Evolutionary conservation across 2,113 vertebrate genomes (phyloP).

Genomic region (Paraplagusia blochii): DNA sequence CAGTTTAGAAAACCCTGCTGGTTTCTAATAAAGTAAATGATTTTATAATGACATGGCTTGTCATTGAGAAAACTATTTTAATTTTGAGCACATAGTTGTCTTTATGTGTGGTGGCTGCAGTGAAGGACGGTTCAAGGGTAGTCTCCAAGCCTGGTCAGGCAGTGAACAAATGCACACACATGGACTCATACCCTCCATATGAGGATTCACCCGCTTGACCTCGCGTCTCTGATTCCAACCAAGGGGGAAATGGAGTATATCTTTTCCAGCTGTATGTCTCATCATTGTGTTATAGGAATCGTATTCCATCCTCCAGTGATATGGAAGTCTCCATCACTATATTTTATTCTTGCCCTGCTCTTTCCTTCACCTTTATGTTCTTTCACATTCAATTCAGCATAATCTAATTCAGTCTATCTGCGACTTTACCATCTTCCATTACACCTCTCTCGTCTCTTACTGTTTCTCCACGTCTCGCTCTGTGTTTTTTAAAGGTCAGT

Average conservation of each 20-base stretch:
- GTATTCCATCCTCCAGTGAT: slow-evolving; percentile 42
- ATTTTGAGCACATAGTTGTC: slow-evolving; percentile 45
- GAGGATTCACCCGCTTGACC: slow-evolving; percentile 62
- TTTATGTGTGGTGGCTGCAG: slow-evolving; percentile 40
- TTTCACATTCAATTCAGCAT: slow-evolving; percentile 48
- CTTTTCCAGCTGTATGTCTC: slow-evolving; percentile 42
- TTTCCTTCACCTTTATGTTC: slow-evolving; percentile 27
- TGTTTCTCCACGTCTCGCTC: slow-evolving; percentile 32
- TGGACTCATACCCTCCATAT: slow-evolving; percentile 27
- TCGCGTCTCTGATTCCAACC: slow-evolving; percentile 47
- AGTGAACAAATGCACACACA: slow-evolving; percentile 29
- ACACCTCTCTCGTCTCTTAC: slow-evolving; percentile 41
- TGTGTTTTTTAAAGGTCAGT: slow-evolving; percentile 63
- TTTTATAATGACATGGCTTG: slow-evolving; percentile 17
- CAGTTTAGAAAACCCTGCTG: slow-evolving; percentile 1
- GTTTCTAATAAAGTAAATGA: slow-evolving; percentile 10
- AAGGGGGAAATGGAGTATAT: slow-evolving; percentile 56
- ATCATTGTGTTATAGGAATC: slow-evolving; percentile 54
- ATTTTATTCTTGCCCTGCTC: slow-evolving; percentile 26
- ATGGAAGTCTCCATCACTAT: slow-evolving; percentile 52
- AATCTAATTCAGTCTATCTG: slow-evolving; percentile 55
- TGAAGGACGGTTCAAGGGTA: slow-evolving; percentile 71
- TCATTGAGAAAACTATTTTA: slow-evolving; percentile 27
- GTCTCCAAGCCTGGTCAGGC: slow-evolving; percentile 36
- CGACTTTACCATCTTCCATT: slow-evolving; percentile 41